A percentile compares a stretch with the other conserved stretches of the same genome.
These are phyloP conservation scores for Syngnathus floridae DNA, from an alignment of 2,113 vertebrate species.

Conservation along the genomic window DNA sequence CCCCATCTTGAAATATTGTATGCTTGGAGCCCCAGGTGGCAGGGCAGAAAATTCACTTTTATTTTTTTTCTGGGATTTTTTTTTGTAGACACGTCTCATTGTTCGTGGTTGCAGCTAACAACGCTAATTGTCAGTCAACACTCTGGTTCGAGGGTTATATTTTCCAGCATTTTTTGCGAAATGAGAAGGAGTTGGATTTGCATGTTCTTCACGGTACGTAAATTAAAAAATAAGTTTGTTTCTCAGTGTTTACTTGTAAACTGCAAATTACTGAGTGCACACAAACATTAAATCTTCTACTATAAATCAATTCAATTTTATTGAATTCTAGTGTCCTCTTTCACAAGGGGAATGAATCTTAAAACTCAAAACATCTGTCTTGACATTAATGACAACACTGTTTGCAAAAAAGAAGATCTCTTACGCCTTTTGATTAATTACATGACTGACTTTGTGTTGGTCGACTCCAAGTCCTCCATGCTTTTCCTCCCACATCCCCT, in stretches of 20 bases:
- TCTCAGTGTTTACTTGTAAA: no score
- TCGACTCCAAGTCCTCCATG: slow-evolving; percentile 29
- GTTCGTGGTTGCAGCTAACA: neutral
- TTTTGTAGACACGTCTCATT: neutral
- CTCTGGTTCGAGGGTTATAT: no score
- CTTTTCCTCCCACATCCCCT: slow-evolving; percentile 25
- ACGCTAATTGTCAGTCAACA: neutral
- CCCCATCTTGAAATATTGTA: no score
- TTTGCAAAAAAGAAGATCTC: slow-evolving; percentile 21
- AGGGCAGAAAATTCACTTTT: no score
- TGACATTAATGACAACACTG: slow-evolving; percentile 30
- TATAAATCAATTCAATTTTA: no score
- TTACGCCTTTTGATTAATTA: slow-evolving; percentile 59
- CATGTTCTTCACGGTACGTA: no score
- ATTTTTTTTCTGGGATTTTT: no score
- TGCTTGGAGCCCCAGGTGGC: no score
- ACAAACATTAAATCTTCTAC: no score
- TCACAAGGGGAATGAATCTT: neutral
- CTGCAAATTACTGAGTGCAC: no score
- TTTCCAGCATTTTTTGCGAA: neutral
- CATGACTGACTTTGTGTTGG: slow-evolving; percentile 47
- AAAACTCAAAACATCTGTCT: slow-evolving; percentile 24
- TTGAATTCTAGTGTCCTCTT: neutral
- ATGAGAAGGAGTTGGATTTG: neutral
- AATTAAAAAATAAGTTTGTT: no score